These are phyloP conservation scores for Drosophila mettleri DNA, from an alignment of 2,888 invertebrate genomes.

Conservation along the genomic window DNA sequence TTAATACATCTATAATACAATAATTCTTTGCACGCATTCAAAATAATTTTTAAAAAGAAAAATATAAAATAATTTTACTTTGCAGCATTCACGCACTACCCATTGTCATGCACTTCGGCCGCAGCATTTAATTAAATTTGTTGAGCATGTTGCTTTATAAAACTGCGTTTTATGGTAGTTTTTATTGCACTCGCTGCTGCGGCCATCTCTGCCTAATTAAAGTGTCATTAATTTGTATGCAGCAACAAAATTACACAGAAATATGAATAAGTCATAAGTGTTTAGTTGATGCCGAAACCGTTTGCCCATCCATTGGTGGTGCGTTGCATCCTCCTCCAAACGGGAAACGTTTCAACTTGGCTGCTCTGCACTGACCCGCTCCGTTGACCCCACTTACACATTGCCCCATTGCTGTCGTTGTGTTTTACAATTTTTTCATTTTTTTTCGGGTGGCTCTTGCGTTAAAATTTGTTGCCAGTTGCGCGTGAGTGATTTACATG, in stretches of 20 bases:
- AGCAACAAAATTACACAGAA: slow-evolving; percentile 74
- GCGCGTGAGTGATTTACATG: slow-evolving; percentile 66
- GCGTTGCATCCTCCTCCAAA: slow-evolving; percentile 28
- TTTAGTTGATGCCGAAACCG: slow-evolving; percentile 35
- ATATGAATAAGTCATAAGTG: slow-evolving; percentile 62
- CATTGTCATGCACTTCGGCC: slow-evolving; percentile 28
- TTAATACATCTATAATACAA: too few relatives aligned
- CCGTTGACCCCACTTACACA: slow-evolving; percentile 66
- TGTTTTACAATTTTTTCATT: slow-evolving; percentile 1
- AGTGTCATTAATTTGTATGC: slow-evolving; percentile 78
- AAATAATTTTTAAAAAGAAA: not conserved
- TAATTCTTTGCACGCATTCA: too few relatives aligned
- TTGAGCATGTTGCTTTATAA: slow-evolving; percentile 31
- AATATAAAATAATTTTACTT: slow-evolving; percentile 6
- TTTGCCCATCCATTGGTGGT: slow-evolving; percentile 18
- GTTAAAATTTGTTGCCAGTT: slow-evolving; percentile 43
- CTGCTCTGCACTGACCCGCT: slow-evolving; percentile 58
- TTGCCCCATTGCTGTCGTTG: slow-evolving; percentile 22
- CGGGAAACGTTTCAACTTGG: slow-evolving; percentile 18
- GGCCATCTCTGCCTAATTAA: slow-evolving; percentile 58
- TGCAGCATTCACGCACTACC: not conserved
- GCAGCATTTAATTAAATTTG: slow-evolving; percentile 51
- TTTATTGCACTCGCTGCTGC: slow-evolving; percentile 13
- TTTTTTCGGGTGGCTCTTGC: slow-evolving; percentile 28
- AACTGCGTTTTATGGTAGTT: slow-evolving; percentile 20